Evolutionary conservation across 2,113 vertebrate genomes (phyloP), one percentile per base, ranked within the genome.

Genomic region (Felis chaus): DNA sequence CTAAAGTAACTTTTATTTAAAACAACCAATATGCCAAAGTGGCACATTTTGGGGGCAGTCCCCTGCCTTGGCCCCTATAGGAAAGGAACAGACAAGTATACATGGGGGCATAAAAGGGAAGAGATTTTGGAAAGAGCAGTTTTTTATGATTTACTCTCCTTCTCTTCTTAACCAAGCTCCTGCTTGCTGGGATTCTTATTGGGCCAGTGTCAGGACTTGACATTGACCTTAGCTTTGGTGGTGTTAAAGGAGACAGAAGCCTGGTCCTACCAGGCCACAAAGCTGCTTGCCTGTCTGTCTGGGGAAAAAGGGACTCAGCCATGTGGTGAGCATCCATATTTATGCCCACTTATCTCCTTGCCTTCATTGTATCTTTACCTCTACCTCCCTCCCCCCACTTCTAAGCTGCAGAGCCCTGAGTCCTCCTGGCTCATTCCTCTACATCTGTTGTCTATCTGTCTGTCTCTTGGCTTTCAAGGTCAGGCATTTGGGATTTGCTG

Each of bases 381-480:
- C 41, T 4, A 92, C 5, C 27, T 78, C 76, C 73, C 81, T 14
- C 21, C 33, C 79, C 80, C 69, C 5, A 29, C 19, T 57, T 33
- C 29, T 57, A 94, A 87, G 89, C 93, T 36, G 3, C 95, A 84
- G 66, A 79, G 74, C 91, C 91, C 92, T 96, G 91, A 80, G 88
- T 12, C 0, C 5, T 25, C 21, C 53, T 96, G n/a, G 83, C 65
- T 97, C 63, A 84, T 96, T 76, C 83, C 15, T 73, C 33, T 90
- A 96, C 57, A 96, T 57, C 74, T 97, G 61, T 94, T 90, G 85
- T 94, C 94, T 89, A 66, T 95, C 92, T 83, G n/a, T 57, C 93
- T 97, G 83, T 93, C 65, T 66, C 85, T 55, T 97, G 89, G 39
- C 80, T 80, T 94, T n/a, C 96, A 96, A 90, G 94, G 95, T 97